These are phyloP conservation scores for Onychomys torridus DNA, from an alignment of 2,797 vertebrate species.

Conservation along the genomic window DNA sequence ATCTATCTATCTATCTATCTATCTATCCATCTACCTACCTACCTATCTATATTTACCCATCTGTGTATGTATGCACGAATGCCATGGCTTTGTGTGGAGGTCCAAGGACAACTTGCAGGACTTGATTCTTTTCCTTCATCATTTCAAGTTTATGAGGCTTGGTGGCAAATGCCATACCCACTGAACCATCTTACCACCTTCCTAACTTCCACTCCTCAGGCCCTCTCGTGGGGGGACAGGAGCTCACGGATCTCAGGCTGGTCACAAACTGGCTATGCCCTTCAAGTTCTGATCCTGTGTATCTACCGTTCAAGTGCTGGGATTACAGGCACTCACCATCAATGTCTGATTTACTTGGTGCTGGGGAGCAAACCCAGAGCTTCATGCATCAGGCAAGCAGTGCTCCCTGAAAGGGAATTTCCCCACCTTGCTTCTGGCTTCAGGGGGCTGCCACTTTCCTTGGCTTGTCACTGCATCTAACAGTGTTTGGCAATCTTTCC, in stretches of 20 bases:
- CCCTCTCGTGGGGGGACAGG: too few relatives aligned
- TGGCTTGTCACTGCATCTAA: accelerated
- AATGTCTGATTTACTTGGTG: background rate
- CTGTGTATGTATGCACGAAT: background rate
- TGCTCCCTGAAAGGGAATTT: background rate
- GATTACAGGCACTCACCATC: background rate
- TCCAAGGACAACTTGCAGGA: background rate
- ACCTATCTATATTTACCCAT: background rate
- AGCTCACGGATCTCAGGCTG: background rate
- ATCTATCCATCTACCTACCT: too few relatives aligned
- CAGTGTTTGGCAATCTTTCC: background rate
- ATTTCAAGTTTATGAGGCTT: background rate
- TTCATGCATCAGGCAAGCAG: background rate
- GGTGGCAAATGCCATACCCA: background rate
- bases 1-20: background rate
- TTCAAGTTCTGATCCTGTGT: background rate
- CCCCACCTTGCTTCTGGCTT: background rate
- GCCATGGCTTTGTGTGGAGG: background rate
- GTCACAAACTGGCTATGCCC: background rate
- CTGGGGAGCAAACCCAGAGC: background rate
- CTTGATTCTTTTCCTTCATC: background rate
- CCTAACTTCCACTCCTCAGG: too few relatives aligned
- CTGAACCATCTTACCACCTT: background rate
- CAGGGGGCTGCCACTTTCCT: background rate
- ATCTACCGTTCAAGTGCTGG: background rate